Base-by-base conservation (phyloP, 2,888 invertebrate genomes). In the Pseudoips prasinana region DNA sequence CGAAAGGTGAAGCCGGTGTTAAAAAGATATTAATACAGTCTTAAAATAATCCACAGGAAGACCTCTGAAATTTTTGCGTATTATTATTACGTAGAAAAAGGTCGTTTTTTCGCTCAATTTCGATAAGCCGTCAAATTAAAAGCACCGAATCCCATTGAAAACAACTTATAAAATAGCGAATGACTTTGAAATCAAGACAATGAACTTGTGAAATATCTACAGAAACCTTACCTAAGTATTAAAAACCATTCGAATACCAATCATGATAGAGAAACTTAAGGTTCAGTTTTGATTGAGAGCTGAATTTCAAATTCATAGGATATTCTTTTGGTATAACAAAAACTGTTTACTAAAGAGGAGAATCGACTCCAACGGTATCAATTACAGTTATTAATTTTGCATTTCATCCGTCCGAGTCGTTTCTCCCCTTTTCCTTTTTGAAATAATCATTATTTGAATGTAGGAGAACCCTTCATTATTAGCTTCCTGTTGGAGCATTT, bases 321-420 rank as follows among this genome's bases (percentile, higher is more conserved):
- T 55, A 50, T 46, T 58, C 44, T 50, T 58, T 47, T 34, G 33
- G 27, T 30, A 58, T 46, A 54, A 55, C 42, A 50, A 44, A 37
- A 42, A 46, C 36, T 55, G 43, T 51, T 58, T 58, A 33, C 36
- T 36, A 32, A 45, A 44, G 44, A 38, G 51, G 37, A 58, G 39
- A 39, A 40, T 40, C 40, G 51, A 39, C 44, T 38, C 35, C 25
- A 49, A 41, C 37, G 33, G 39, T 54, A 59, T 57, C 58, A 54
- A 60, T 57, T 57, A 51, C 60, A 40, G 44, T 49, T 57, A 57
- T 59, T 58, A 59, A 58, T 58, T 57, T 60, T 46, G 44, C 40
- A 49, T 57, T 54, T 52, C 44, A 43, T 39, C 38, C 37, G 32
- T 20, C 38, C 37, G 32, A 14, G 30, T 38, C 40, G 37, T 30